Base-by-base conservation (phyloP, 2,797 vertebrate species). In the Rhynchotus rufescens region DNA sequence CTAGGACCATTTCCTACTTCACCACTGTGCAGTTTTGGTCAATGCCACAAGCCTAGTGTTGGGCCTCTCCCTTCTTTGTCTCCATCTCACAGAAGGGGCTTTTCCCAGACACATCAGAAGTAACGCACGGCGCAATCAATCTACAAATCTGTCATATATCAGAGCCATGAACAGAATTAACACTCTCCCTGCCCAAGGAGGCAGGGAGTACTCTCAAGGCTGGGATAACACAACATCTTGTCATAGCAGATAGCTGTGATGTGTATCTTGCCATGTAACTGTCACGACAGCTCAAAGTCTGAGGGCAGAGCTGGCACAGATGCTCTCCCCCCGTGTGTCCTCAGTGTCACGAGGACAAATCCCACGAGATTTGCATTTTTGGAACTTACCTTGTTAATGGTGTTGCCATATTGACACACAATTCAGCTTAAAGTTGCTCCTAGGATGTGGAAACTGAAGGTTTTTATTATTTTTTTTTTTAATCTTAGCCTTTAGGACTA, bases 401-500 rank as follows among this genome's bases (percentile, higher is more conserved):
- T 61, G 38, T 12, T 60, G 64, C 45, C 81, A 84, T 67, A 88
- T 28, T 82, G 86, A 86, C 92, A 89, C 40, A 79, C 38, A 8
- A 2, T 28, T 74, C 81, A 67, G 40, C 42, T 82, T 49, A n/a
- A 59, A 93, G 90, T 52, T 80, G 42, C n/a, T 74, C 44, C 47
- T 4, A 66, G 30, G 65, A 82, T 78, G 32, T 44, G n/a, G 62
- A 94, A 94, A 86, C 6, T 8, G 32, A 82, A 88, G 62, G 23
- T 84, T 65, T 88, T 82, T 82, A 86, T 88, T 86, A 34, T 5
- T 30, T 10, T 44, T 57, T 40, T 45, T 65, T 84, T 79, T 52
- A 47, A 80, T 73, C 47, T 73, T 42, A 47, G 81, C 79, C 90
- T 78, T 92, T n/a, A 78, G 59, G 93, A 87, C 34, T 92, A 90